A percentile compares a stretch with the other conserved stretches of the same genome.
Conservation (phyloP, 2,888 invertebrate genomes). For the Portevinia maculata region DNA sequence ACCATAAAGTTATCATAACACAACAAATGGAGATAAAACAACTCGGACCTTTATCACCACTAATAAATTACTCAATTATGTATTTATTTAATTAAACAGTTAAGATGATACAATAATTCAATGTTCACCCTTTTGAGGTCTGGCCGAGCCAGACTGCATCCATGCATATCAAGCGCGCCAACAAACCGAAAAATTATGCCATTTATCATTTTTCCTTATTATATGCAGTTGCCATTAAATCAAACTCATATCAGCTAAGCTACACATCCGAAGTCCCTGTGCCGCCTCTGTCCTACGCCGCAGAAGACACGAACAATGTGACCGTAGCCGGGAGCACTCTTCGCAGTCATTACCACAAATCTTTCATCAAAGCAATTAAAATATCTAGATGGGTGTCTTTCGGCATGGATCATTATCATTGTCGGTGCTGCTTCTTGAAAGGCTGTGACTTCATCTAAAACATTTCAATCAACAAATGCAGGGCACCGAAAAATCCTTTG, state of each 20-base stretch:
- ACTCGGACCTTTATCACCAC: slow-evolving; percentile 2
- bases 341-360: slow-evolving; percentile 74
- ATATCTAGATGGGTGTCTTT: slow-evolving; percentile 73
- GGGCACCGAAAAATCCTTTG: slow-evolving; percentile 57
- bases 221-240: slow-evolving; percentile 64
- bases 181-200: slow-evolving; percentile 71
- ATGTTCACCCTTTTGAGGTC: slow-evolving; percentile 61
- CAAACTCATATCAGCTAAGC: slow-evolving; percentile 67
- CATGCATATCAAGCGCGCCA: slow-evolving; percentile 58
- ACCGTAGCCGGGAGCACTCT: slow-evolving; percentile 60
- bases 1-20: slow-evolving; percentile 10
- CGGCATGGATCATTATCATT: slow-evolving; percentile 73
- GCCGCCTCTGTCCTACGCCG: slow-evolving; percentile 17
- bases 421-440: slow-evolving; percentile 59
- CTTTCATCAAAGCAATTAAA: slow-evolving; percentile 73
- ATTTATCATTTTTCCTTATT: slow-evolving; percentile 72
- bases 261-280: slow-evolving; percentile 26
- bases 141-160: slow-evolving; percentile 21
- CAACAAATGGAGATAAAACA: slow-evolving; percentile 22
- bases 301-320: slow-evolving; percentile 33
- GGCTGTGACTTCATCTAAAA: slow-evolving; percentile 64
- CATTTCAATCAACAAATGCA: slow-evolving; percentile 68
- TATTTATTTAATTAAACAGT: slow-evolving; percentile 65
- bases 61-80: slow-evolving; percentile 60
- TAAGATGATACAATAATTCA: slow-evolving; percentile 55